Base-by-base conservation (phyloP, 2,113 vertebrate genomes). In the Corvus moneduloides region DNA sequence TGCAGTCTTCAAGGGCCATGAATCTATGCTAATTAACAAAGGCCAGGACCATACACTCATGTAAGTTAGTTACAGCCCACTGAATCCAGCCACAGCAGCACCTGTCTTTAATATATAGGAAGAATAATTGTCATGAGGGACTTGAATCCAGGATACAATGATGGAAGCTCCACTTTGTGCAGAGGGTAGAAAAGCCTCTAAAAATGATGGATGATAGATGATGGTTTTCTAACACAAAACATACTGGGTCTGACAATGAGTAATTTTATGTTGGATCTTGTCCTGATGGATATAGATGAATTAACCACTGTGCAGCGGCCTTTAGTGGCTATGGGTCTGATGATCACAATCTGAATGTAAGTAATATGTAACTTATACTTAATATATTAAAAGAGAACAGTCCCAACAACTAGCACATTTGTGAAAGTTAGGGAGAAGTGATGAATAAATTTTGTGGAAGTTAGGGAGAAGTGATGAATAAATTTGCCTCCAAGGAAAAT, bases 171-270 rank as follows among this genome's bases (percentile, higher is more conserved):
- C 68, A 81, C 83, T 94, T 93, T 33, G 18, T 81, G 76, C 56
- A 90, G 83, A 89, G 86, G 86, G 68, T 84, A 92, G 83, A 71
- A 88, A 90, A 90, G 52, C 64, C 89, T 83, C 86, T 95, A 92
- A 96, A 95, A 89, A 93, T 97, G 93, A 97, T 94, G 83, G 86
- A 97, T 96, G 91, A 63, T 66, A 93, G 63, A 90, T 87, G 93
- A 93, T 75, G 91, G 64, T 23, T 97, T 90, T 89, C 86, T 97
- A 97, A 97, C 16, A 6, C 80, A 84, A 97, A 97, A 81, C 96
- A 97, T 52, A 90, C 95, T 89, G 63, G 16, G n/a, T 81, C 92
- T 97, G 93, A 95, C 76, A 95, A 89, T 90, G 86, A 93, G 56
- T 87, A 94, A 97, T 94, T 96, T 94, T 90, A 48, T 74, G 68